Evolutionary conservation across 2,888 invertebrate species (phyloP).

Genomic region (Caenorhabditis sp.): DNA sequence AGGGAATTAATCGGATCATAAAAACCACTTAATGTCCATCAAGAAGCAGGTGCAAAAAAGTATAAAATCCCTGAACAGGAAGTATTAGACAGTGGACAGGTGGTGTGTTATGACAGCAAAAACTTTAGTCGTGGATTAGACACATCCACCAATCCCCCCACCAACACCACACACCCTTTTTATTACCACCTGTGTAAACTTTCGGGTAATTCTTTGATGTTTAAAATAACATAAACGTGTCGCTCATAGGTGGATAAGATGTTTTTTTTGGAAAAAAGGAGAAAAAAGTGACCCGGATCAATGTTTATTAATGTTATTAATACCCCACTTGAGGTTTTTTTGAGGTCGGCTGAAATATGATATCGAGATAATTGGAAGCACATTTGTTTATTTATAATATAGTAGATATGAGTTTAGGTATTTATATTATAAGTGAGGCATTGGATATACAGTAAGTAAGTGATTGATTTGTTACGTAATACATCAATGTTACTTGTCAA

Average conservation of each 20-base stretch:
- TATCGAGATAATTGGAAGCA: neutral
- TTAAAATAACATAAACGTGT: neutral
- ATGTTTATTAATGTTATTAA: neutral
- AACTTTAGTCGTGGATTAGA: neutral
- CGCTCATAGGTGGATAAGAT: too few relatives aligned
- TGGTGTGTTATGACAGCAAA: neutral
- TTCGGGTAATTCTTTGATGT: neutral
- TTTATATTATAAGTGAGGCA: too few relatives aligned
- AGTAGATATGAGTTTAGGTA: too few relatives aligned
- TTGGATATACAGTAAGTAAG: neutral
- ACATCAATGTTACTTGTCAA: conserved; percentile 1
- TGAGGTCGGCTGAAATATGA: neutral
- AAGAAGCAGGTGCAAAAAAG: neutral
- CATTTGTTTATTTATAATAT: neutral
- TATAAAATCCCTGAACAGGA: neutral
- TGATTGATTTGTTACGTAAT: neutral
- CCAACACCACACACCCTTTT: neutral
- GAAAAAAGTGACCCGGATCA: neutral
- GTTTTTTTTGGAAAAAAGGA: neutral
- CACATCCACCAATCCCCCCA: neutral
- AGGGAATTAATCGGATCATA: neutral
- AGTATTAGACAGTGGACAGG: neutral
- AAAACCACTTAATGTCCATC: neutral
- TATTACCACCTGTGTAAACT: conserved; percentile 12
- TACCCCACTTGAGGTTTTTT: neutral